A percentile compares a stretch with the other conserved stretches of the same genome.
Conservation (phyloP, 2,888 invertebrate species). For the Oxytorus armatus region DNA sequence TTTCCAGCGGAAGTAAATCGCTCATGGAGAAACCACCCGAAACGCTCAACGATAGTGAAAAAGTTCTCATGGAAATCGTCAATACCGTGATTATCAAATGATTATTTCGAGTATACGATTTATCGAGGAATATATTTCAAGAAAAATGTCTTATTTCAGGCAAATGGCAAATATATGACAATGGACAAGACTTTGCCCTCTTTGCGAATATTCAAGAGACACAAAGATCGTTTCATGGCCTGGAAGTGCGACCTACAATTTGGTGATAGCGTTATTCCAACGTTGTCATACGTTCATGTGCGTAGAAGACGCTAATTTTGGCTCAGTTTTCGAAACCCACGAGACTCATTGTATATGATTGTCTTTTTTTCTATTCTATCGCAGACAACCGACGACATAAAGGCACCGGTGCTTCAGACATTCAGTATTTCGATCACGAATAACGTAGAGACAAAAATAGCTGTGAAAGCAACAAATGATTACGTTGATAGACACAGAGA, state of each 20-base stretch:
- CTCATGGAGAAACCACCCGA: slow-evolving; percentile 6
- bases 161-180: slow-evolving; percentile 47
- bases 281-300: slow-evolving; percentile 52
- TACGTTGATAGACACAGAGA: slow-evolving; percentile 64
- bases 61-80: slow-evolving; percentile 49
- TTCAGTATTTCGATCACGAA: slow-evolving; percentile 4
- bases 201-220: slow-evolving; percentile 56
- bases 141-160: slow-evolving; percentile 41
- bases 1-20: slow-evolving; percentile 56
- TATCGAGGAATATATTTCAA: neutral
- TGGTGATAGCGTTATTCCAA: slow-evolving; percentile 50
- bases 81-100: neutral
- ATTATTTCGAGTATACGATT: neutral
- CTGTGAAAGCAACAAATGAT: slow-evolving; percentile 24
- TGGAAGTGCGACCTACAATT: slow-evolving; percentile 62
- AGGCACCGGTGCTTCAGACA: slow-evolving; percentile 24
- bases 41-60: slow-evolving; percentile 55
- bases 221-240: slow-evolving; percentile 37
- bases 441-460: neutral
- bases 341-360: too few species aligned
- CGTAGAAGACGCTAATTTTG: slow-evolving; percentile 8
- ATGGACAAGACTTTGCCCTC: slow-evolving; percentile 55
- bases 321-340: too few species aligned
- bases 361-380: neutral
- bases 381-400: slow-evolving; percentile 15